These are phyloP conservation scores for Ginglymostoma cirratum DNA, from an alignment of 2,113 vertebrate species.

Conservation along the genomic window DNA sequence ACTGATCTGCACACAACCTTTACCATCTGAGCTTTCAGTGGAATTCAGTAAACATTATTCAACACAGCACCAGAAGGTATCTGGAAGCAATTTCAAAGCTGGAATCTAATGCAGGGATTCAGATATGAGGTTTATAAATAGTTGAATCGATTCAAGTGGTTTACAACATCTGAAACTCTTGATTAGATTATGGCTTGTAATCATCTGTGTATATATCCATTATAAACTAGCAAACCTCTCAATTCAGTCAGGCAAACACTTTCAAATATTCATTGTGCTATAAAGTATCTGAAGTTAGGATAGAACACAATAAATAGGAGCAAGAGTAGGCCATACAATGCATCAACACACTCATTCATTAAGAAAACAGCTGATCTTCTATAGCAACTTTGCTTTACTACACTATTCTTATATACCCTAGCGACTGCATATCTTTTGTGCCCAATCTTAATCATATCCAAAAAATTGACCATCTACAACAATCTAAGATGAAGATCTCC, in stretches of 20 bases:
- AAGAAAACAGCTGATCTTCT: background rate
- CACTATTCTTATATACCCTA: too few species aligned
- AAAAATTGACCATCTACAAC: too few species aligned
- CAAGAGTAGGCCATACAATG: background rate
- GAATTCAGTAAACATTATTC: background rate
- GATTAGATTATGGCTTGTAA: slow-evolving; percentile 21
- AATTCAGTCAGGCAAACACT: background rate
- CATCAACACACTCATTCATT: background rate
- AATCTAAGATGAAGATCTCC: background rate
- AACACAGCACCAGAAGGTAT: background rate
- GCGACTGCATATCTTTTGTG: background rate
- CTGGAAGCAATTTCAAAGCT: background rate
- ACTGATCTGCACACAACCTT: background rate
- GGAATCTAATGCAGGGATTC: background rate
- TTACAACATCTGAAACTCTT: slow-evolving; percentile 10
- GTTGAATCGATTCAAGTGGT: background rate
- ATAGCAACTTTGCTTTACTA: background rate
- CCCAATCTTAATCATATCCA: background rate
- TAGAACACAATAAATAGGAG: background rate
- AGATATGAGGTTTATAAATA: background rate
- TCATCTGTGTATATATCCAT: slow-evolving; percentile 19
- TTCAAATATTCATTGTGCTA: background rate
- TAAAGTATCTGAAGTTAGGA: background rate
- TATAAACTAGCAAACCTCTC: background rate
- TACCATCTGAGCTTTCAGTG: background rate